These are phyloP conservation scores for Sialis fuliginosa DNA, from an alignment of 2,888 invertebrate genomes.

Conservation along the genomic window DNA sequence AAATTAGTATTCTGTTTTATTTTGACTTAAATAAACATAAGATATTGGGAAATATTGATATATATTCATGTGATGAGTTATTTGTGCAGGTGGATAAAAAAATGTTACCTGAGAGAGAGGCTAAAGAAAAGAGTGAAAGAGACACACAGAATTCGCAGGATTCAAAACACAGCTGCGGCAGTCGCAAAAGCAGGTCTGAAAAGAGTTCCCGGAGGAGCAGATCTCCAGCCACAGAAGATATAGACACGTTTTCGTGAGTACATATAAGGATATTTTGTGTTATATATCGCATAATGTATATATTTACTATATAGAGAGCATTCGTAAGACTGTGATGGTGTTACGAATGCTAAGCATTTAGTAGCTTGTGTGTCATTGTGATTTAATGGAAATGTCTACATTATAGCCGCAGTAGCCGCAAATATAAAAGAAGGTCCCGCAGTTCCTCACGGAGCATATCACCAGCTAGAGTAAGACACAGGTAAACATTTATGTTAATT, in stretches of 20 bases:
- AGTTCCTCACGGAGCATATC: conserved; percentile 5
- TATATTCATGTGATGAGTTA: too few relatives aligned
- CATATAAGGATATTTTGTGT: not conserved
- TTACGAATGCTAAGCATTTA: not conserved
- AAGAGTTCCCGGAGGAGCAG: too few relatives aligned
- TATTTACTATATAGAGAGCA: not conserved
- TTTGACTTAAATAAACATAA: too few relatives aligned
- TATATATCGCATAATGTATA: not conserved
- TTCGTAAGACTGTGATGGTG: not conserved
- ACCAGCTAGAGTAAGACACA: conserved; percentile 4
- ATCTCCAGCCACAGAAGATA: too few relatives aligned
- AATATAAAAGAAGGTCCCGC: conserved; percentile 5
- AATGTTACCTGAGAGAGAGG: too few relatives aligned
- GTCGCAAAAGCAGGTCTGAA: too few relatives aligned
- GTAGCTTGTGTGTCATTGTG: not conserved
- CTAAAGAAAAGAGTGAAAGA: too few relatives aligned
- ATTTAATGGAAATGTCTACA: not conserved
- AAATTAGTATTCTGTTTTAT: too few relatives aligned
- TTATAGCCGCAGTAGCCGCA: conserved; percentile 6
- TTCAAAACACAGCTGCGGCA: too few relatives aligned
- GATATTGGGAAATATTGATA: too few relatives aligned
- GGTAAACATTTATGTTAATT: not conserved
- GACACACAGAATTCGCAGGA: too few relatives aligned
- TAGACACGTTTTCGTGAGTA: not conserved
- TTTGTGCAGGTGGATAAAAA: too few relatives aligned